These are phyloP conservation scores for Baryphthengus martii DNA, from an alignment of 2,113 vertebrate species.

Conservation along the genomic window DNA sequence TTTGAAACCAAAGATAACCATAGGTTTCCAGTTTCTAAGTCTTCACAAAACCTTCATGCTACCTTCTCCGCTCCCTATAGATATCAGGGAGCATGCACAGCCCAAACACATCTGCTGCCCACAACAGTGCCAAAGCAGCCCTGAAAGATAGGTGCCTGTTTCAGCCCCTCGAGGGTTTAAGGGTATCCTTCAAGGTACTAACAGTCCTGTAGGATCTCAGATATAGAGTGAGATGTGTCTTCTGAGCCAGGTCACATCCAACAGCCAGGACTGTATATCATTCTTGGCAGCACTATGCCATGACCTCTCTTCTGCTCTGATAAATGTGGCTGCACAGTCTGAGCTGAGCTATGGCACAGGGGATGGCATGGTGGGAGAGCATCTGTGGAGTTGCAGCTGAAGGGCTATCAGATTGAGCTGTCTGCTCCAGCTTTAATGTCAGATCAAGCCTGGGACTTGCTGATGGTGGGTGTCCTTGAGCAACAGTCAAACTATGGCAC, in stretches of 20 bases:
- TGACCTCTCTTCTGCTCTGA: background rate
- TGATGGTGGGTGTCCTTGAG: background rate
- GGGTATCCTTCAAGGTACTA: background rate
- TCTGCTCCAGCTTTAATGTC: background rate
- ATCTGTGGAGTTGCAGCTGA: background rate
- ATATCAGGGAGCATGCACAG: background rate
- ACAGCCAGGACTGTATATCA: background rate
- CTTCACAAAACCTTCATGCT: background rate
- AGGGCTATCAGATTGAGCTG: background rate
- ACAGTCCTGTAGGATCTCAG: background rate
- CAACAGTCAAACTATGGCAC: background rate
- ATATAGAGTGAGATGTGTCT: no score
- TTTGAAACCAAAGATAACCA: background rate
- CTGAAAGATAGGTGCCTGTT: background rate
- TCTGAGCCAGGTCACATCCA: background rate
- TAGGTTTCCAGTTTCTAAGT: background rate
- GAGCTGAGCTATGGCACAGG: background rate
- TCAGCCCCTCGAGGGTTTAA: background rate
- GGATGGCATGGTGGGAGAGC: background rate
- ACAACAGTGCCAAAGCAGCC: fast-evolving
- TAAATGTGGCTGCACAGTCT: background rate
- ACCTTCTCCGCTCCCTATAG: background rate
- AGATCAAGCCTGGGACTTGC: background rate
- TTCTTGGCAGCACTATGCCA: background rate
- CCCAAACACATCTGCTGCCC: background rate